Base-by-base conservation (phyloP, 1,140 invertebrate species). In the Caenorhabditis inopinata region DNA sequence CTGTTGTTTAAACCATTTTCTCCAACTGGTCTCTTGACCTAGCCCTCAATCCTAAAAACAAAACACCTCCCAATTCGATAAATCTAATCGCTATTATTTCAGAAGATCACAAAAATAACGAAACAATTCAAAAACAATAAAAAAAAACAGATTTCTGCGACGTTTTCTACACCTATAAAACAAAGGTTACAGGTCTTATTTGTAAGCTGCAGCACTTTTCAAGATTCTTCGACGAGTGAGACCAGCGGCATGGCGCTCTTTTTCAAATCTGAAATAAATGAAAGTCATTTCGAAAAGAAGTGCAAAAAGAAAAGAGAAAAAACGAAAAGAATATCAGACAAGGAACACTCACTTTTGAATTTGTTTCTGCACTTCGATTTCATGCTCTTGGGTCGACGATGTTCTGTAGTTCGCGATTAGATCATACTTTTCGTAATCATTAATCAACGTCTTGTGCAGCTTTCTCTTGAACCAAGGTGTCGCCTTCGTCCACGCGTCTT, bases 381-480 rank as follows among this genome's bases (percentile, higher is more conserved):
- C 86, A 38, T 86, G 76, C 48, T 87, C 86, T 29, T 83, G 35
- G 25, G 83, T 86, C 11, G 62, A 77, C 12, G 76, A 45, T 11
- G 82, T 83, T n/a, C 86, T 80, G 46, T 87, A 87, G 49, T 86
- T 58, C 16, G 82, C 85, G 68, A 87, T 83, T 11, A 87, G 42
- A 80, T 87, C 86, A 58, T 82, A 87, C 42, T 87, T 85, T 25
- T 80, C 48, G 32, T 82, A 85, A 29, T 85, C 81, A 32, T 82
- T 76, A 5, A 88, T 62, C 38, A 84, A 74, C 12, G 83, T 87
- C 32, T 74, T 80, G 25, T 82, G 76, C 18, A 87, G 84, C 38
- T 88, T 88, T 23, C 86, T 51, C 74, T 87, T 87, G 74, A 53
- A 88, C 73, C 78, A 85, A 5, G 86, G 84, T 1, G 87, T 87